These are phyloP conservation scores for Anas capensis DNA, from an alignment of 2,797 vertebrate species.

Conservation along the genomic window DNA sequence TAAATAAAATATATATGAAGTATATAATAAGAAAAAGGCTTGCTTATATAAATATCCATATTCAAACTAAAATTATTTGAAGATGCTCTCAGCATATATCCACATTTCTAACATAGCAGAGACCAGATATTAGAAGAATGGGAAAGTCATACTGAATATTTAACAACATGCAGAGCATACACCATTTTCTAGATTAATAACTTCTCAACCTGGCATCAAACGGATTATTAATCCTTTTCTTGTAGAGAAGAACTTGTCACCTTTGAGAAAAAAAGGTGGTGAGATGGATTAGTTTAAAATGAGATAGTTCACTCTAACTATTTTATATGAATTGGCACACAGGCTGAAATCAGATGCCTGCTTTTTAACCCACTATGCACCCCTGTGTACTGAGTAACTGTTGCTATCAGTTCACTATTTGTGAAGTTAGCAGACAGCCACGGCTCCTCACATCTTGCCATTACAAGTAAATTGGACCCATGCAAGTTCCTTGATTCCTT, in stretches of 20 bases:
- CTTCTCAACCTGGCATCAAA: background rate
- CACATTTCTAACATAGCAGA: background rate
- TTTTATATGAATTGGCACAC: rapidly evolving
- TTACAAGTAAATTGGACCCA: background rate
- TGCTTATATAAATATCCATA: background rate
- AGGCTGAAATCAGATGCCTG: background rate
- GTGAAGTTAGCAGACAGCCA: background rate
- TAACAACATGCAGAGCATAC: background rate
- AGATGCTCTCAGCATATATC: background rate
- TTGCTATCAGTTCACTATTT: background rate
- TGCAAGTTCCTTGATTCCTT: background rate
- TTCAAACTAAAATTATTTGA: background rate
- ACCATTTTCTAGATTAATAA: background rate
- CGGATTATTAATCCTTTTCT: background rate
- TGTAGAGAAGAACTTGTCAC: background rate
- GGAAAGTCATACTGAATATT: background rate
- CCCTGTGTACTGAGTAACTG: rapidly evolving
- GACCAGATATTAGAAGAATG: background rate
- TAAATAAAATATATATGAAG: background rate
- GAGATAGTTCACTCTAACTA: background rate
- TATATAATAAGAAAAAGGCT: background rate
- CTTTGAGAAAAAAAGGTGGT: background rate
- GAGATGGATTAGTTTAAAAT: background rate
- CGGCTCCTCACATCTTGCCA: background rate
- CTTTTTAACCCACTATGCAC: background rate